Evolutionary conservation across 1,140 invertebrate genomes (phyloP), one percentile per base, ranked within the genome.

Genomic region (Neodiprion virginianus): DNA sequence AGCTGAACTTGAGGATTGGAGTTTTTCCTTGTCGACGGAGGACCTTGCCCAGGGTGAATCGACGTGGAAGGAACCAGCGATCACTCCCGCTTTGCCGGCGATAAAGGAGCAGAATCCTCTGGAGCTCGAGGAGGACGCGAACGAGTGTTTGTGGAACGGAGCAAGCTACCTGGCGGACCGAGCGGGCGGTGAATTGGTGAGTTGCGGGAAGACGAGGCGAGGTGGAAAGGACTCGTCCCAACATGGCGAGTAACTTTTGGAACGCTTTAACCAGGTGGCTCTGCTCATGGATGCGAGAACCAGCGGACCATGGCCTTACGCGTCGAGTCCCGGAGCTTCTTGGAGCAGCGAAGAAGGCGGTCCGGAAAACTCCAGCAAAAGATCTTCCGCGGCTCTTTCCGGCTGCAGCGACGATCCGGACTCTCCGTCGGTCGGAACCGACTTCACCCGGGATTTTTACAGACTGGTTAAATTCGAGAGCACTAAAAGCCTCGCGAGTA

Each of bases 1-100:
- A 77, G 91, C 93, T 7, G 94, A 95, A 85, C 84, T 95, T 71
- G 94, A 95, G 87, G 94, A 95, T 81, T 95, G 94, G 94, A 94
- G 92, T 82, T 90, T 95, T 83, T 92, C 92, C 61, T 81, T 94
- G 61, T 94, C 93, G 5, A 92, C 89, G 74, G 93, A 94, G 81
- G 92, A 94, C 84, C 84, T 93, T 70, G 88, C 88, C 77, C 89
- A 91, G 76, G 88, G 80, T 77, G 81, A 89, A 70, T 72, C 71
- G 68, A 78, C 77, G 49, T 87, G 86, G 84, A 87, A 86, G 75
- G 84, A 90, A 74, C 89, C 88, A 65, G 86, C 85, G 48, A 91
- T 91, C 1, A 83, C 92, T 11, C 91, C 91, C 14, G 92, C 92
- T 1, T 86, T 94, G 71, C 93, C 93, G 0, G 93, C 92, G 81